These are phyloP conservation scores for Drosophila pseudoananassae DNA, from an alignment of 1,140 invertebrate species.

Conservation along the genomic window DNA sequence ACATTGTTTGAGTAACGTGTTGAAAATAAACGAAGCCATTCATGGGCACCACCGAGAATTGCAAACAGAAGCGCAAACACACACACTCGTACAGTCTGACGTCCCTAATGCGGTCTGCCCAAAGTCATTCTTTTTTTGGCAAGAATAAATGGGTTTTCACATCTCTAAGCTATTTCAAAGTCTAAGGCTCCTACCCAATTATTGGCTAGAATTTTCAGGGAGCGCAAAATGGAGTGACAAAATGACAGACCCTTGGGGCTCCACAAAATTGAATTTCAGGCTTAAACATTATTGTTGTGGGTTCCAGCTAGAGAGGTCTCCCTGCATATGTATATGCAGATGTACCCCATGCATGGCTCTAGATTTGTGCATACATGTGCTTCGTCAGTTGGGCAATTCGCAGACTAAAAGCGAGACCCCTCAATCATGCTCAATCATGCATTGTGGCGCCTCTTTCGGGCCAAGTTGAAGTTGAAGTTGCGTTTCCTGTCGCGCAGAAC, in stretches of 20 bases:
- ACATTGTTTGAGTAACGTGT: constrained; percentile 82
- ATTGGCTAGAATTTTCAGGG: neutral
- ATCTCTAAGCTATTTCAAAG: neutral
- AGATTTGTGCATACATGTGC: constrained; percentile 16
- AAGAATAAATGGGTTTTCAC: neutral
- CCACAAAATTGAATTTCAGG: neutral
- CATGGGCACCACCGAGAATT: constrained; percentile 63
- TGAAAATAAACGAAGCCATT: constrained; percentile 82
- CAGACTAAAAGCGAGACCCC: constrained; percentile 45
- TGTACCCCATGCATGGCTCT: constrained; percentile 9
- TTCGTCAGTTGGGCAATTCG: constrained; percentile 54
- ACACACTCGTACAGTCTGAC: constrained; percentile 12
- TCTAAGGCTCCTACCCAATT: neutral
- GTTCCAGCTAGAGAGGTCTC: neutral
- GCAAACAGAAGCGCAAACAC: constrained; percentile 29
- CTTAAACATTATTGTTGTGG: neutral
- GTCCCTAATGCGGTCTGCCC: constrained; percentile 2
- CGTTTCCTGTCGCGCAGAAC: constrained; percentile 58
- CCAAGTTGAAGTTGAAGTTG: constrained; percentile 54
- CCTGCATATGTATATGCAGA: constrained; percentile 13
- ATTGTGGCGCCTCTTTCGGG: constrained; percentile 67
- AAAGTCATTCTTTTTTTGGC: neutral
- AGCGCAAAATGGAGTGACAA: neutral
- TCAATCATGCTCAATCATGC: constrained; percentile 79
- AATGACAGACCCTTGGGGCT: neutral